phyloP scores from a whole-genome alignment of 1,140 invertebrate genomes.

The Drosophila funebris region DNA sequence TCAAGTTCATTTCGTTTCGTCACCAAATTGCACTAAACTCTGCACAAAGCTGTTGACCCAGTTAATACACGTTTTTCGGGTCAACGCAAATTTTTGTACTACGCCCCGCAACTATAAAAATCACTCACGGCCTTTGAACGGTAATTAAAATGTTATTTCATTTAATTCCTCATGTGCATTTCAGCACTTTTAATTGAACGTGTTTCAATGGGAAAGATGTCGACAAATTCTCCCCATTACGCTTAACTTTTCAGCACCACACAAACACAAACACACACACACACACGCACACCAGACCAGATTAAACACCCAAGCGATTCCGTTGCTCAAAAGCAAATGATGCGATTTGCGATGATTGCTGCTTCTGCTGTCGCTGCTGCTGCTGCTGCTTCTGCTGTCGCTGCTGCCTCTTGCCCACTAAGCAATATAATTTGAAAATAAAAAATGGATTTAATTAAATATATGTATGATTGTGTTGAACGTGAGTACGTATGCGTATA shows the following conservation, averaged over 20 bases:
- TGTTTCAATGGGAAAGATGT: background rate
- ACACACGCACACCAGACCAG: background rate
- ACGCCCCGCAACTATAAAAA: background rate
- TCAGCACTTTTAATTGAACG: slow-evolving; percentile 44
- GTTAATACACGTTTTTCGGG: slow-evolving; percentile 59
- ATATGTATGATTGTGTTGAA: slow-evolving; percentile 39
- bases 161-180: background rate
- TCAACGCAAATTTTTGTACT: slow-evolving; percentile 35
- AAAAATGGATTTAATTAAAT: slow-evolving; percentile 73
- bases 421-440: slow-evolving; percentile 37
- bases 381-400: background rate
- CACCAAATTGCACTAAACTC: slow-evolving; percentile 22
- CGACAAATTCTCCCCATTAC: slow-evolving; percentile 23
- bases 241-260: slow-evolving; percentile 20
- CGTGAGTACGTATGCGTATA: slow-evolving; percentile 37
- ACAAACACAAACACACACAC: slow-evolving; percentile 4
- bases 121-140: slow-evolving; percentile 8
- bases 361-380: slow-evolving; percentile 27
- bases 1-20: slow-evolving; percentile 59
- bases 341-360: slow-evolving; percentile 54
- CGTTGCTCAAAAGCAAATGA: slow-evolving; percentile 69
- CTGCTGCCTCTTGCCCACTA: background rate
- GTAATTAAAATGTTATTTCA: slow-evolving; percentile 5
- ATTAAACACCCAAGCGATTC: slow-evolving; percentile 48
- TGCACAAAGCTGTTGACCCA: slow-evolving; percentile 56